A percentile compares a stretch with the other conserved stretches of the same genome.
phyloP scores from a whole-genome alignment of 2,113 vertebrate genomes.

The Echinops telfairi region DNA sequence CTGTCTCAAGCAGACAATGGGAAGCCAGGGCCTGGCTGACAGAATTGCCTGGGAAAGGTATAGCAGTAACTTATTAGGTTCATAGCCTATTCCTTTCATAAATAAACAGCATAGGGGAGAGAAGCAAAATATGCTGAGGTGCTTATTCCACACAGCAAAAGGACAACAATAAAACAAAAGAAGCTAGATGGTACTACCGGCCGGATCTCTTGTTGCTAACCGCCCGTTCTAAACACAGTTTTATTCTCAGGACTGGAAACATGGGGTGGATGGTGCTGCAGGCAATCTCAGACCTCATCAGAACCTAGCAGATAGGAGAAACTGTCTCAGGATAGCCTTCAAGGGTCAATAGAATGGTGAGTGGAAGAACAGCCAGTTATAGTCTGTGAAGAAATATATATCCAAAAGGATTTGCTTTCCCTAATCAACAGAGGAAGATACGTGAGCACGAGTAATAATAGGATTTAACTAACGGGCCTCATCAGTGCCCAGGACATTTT shows the following conservation, averaged over 20 bases:
- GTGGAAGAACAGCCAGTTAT: too few relatives aligned
- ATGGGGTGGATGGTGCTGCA: too few relatives aligned
- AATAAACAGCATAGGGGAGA: background rate
- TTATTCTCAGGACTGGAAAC: background rate
- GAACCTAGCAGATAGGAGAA: too few relatives aligned
- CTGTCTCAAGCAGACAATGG: too few relatives aligned
- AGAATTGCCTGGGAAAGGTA: too few relatives aligned
- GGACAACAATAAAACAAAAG: background rate
- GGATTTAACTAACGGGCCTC: background rate
- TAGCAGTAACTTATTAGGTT: too few relatives aligned
- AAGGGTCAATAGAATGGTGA: too few relatives aligned
- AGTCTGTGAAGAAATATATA: too few relatives aligned
- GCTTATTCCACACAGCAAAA: background rate
- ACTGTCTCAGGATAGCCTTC: too few relatives aligned
- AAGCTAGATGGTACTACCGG: background rate
- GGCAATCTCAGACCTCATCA: too few relatives aligned
- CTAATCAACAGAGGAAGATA: background rate
- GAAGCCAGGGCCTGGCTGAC: background rate
- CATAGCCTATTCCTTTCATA: too few relatives aligned
- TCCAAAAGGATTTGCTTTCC: background rate
- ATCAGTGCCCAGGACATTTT: background rate
- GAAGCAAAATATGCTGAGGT: background rate
- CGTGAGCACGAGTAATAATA: background rate
- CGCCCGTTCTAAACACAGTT: background rate
- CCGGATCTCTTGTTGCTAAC: background rate